Evolutionary conservation across 2,888 invertebrate species (phyloP).

Genomic region (Oscheius sp.): DNA sequence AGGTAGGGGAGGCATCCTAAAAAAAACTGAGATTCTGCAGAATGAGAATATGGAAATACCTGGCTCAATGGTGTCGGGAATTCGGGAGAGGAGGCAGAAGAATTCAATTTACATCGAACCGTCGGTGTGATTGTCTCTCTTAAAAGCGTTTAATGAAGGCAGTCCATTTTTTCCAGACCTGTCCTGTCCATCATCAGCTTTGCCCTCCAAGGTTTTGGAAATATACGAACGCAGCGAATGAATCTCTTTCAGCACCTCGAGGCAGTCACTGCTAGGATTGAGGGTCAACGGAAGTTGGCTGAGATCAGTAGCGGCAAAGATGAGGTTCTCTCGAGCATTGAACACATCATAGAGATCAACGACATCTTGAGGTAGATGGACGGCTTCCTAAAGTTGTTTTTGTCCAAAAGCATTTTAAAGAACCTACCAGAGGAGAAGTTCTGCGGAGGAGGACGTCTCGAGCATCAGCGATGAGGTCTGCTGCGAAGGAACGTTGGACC

Average conservation of each 20-base stretch:
- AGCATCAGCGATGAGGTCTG: constrained; percentile 1
- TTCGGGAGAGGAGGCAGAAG: constrained; percentile 34
- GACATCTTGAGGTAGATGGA: constrained; percentile 29
- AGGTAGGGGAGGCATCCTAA: constrained; percentile 13
- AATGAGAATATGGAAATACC: neutral
- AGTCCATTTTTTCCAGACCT: constrained; percentile 2
- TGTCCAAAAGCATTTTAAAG: neutral
- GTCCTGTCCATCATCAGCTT: constrained; percentile 26
- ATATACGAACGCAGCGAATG: constrained; percentile 23
- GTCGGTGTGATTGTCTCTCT: constrained; percentile 30
- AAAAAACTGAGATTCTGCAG: neutral
- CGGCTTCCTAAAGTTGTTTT: constrained; percentile 13
- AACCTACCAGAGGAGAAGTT: constrained; percentile 17
- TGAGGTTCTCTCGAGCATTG: constrained; percentile 37
- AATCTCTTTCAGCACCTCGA: constrained; percentile 28
- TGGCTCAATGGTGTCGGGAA: constrained; percentile 30
- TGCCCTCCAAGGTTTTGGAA: constrained; percentile 31
- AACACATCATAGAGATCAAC: constrained; percentile 36
- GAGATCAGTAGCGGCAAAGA: constrained; percentile 64
- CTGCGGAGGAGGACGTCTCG: constrained; percentile 11
- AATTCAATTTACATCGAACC: constrained; percentile 29
- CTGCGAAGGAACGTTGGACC: constrained; percentile 9
- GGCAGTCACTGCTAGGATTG: constrained; percentile 9
- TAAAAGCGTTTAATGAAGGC: neutral
- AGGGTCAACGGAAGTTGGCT: constrained; percentile 49